phyloP scores from a whole-genome alignment of 2,888 invertebrate genomes.

The Drosophila mimica region DNA sequence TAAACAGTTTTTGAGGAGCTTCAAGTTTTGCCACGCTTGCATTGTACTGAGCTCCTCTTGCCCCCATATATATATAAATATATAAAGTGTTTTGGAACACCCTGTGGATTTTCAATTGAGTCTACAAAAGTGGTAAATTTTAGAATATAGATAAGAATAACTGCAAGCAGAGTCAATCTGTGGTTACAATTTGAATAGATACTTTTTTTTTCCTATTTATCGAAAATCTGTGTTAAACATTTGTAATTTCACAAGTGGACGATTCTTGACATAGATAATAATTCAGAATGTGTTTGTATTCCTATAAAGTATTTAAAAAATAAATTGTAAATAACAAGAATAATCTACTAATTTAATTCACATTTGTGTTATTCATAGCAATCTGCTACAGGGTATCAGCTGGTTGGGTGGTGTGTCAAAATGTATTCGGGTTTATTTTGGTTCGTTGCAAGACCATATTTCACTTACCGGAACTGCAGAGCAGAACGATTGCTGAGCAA shows the following conservation, averaged over 20 bases:
- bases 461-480: slow-evolving; percentile 85
- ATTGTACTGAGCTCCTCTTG: slow-evolving; percentile 18
- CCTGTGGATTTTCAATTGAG: neutral
- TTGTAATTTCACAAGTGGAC: neutral
- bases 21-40: slow-evolving; percentile 16
- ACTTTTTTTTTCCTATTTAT: too few relatives aligned
- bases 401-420: neutral
- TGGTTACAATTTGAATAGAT: neutral
- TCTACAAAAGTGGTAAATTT: neutral
- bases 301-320: neutral
- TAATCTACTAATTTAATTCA: neutral
- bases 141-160: neutral
- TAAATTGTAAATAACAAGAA: neutral
- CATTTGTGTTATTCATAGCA: neutral
- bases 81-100: neutral
- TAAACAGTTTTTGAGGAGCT: slow-evolving; percentile 19
- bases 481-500: slow-evolving; percentile 85
- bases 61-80: neutral
- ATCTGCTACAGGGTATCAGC: neutral
- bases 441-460: slow-evolving; percentile 63
- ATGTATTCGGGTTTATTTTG: slow-evolving; percentile 34
- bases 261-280: neutral
- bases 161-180: neutral
- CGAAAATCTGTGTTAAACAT: neutral
- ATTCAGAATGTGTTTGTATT: neutral